phyloP scores from a whole-genome alignment of 2,113 vertebrate genomes.

The Asarcornis scutulata region DNA sequence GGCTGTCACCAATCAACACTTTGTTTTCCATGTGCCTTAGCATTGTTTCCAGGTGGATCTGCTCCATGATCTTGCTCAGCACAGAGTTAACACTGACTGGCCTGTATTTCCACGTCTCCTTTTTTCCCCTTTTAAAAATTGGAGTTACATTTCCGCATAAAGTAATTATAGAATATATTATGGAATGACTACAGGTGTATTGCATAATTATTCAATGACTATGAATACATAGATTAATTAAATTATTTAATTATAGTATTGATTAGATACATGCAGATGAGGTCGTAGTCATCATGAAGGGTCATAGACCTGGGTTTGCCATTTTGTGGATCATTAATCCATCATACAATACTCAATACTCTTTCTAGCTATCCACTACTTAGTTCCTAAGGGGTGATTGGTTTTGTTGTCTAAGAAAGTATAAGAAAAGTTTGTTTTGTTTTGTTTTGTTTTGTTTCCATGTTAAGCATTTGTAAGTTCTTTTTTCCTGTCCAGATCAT shows the following conservation, averaged over 20 bases:
- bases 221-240: neutral
- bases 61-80: no score
- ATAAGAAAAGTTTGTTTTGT: accelerated
- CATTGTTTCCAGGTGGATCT: no score
- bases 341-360: neutral
- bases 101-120: no score
- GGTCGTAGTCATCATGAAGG: neutral
- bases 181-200: no score
- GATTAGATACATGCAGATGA: neutral
- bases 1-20: no score
- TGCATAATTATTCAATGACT: neutral
- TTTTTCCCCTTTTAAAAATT: no score
- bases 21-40: no score
- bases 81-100: no score
- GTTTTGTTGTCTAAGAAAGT: neutral
- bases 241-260: neutral
- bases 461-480: neutral
- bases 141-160: no score
- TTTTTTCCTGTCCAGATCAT: neutral
- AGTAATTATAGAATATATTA: no score
- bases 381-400: neutral
- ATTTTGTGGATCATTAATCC: neutral
- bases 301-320: neutral
- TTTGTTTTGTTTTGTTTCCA: no score
- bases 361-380: neutral